Evolutionary conservation across 2,888 invertebrate genomes (phyloP).

Genomic region (Sussaba pulchella): DNA sequence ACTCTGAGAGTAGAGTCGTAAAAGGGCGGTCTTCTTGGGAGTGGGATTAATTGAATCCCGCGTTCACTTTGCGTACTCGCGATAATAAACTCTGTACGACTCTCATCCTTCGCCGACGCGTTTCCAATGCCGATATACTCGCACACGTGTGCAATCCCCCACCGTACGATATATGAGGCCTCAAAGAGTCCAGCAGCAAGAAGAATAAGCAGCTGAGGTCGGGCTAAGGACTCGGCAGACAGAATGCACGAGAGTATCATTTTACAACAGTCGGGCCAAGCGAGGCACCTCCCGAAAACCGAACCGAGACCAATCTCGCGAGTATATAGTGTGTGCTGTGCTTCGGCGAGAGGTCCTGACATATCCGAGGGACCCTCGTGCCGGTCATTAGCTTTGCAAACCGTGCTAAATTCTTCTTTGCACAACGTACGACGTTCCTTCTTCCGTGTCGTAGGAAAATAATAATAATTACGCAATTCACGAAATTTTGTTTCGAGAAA

Average conservation of each 20-base stretch:
- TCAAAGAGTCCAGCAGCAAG: conserved; percentile 8
- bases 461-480: not conserved
- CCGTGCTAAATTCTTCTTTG: conserved; percentile 70
- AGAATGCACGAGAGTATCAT: conserved; percentile 48
- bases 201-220: conserved; percentile 44
- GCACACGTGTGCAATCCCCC: not conserved
- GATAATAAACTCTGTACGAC: conserved; percentile 53
- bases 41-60: conserved; percentile 71
- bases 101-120: conserved; percentile 32
- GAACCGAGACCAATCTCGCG: conserved; percentile 76
- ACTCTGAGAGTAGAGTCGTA: conserved; percentile 27
- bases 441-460: not conserved
- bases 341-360: conserved; percentile 3
- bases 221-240: conserved; percentile 37
- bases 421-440: conserved; percentile 14
- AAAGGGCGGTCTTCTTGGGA: conserved; percentile 65
- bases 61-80: conserved; percentile 34
- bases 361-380: conserved; percentile 61
- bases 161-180: not conserved
- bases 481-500: not conserved
- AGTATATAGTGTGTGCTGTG: conserved; percentile 35
- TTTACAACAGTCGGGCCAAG: conserved; percentile 47
- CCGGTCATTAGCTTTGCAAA: conserved; percentile 71
- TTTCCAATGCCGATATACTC: not conserved
- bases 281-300: conserved; percentile 75